These are phyloP conservation scores for Ptycholaimellus sp. DNA, from an alignment of 2,888 invertebrate species.

Conservation along the genomic window DNA sequence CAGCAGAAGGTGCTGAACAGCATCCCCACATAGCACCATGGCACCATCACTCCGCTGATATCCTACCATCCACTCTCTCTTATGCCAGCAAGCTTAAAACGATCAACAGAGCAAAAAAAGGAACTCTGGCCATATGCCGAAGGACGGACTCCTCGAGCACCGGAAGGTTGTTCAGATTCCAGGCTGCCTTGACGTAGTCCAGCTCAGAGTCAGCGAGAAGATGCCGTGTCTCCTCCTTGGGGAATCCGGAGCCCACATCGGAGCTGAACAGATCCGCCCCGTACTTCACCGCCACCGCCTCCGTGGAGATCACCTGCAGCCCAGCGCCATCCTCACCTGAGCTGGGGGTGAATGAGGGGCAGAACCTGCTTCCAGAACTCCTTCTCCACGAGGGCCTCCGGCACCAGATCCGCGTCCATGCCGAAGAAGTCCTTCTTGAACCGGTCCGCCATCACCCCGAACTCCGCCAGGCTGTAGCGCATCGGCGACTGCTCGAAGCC, in stretches of 20 bases:
- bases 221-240: no score
- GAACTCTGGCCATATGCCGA: conserved; percentile 77
- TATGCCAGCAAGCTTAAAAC: neutral
- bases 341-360: no score
- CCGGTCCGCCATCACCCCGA: conserved; percentile 94
- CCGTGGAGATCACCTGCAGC: conserved; percentile 51
- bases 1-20: conserved; percentile 98
- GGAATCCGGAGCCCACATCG: conserved; percentile 62
- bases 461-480: conserved; percentile 78
- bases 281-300: conserved; percentile 67
- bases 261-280: conserved; percentile 62
- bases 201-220: no score
- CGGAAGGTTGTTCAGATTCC: conserved; percentile 95
- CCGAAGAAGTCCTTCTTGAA: conserved; percentile 94
- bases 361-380: conserved; percentile 89
- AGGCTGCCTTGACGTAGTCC: conserved; percentile 72
- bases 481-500: conserved; percentile 86
- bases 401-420: conserved; percentile 55
- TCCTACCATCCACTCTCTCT: neutral
- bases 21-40: conserved; percentile 99
- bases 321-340: no score
- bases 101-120: conserved; percentile 2
- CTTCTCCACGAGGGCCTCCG: conserved; percentile 61
- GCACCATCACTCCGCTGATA: conserved; percentile 30
- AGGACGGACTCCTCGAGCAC: conserved; percentile 75